These are phyloP conservation scores for Lithosia quadra DNA, from an alignment of 2,888 invertebrate genomes.

Conservation along the genomic window DNA sequence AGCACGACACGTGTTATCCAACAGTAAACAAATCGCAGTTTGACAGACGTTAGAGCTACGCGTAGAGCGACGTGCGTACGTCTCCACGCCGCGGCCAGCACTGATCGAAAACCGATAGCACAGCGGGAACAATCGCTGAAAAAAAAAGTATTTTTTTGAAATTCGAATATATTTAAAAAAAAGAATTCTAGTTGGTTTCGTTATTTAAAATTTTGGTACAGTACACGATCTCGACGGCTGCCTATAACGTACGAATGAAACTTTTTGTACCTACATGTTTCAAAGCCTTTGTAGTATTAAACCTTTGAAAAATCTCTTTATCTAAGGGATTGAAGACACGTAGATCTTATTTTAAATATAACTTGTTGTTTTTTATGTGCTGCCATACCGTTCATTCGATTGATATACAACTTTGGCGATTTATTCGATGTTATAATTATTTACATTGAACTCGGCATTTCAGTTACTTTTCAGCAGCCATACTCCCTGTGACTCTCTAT, in stretches of 20 bases:
- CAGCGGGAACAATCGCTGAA: slow-evolving; percentile 56
- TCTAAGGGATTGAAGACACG: background rate
- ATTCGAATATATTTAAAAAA: slow-evolving; percentile 52
- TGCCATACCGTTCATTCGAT: background rate
- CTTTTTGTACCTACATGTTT: slow-evolving; percentile 12
- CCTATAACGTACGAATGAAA: slow-evolving; percentile 3
- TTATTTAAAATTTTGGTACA: slow-evolving; percentile 12
- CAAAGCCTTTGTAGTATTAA: slow-evolving; percentile 20
- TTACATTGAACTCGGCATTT: too few species aligned
- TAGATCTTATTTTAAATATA: background rate
- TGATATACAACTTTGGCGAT: background rate
- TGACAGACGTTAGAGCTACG: slow-evolving; percentile 52
- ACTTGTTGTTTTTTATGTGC: background rate
- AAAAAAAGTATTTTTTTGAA: slow-evolving; percentile 35
- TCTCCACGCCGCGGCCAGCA: slow-evolving; percentile 66
- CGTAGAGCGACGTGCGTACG: slow-evolving; percentile 68
- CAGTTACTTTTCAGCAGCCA: too few species aligned
- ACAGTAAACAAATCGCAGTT: slow-evolving; percentile 65
- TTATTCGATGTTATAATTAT: too few species aligned
- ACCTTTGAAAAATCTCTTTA: background rate
- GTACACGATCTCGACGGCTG: slow-evolving; percentile 10
- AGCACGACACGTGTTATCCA: slow-evolving; percentile 63
- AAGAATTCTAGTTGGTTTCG: slow-evolving; percentile 28
- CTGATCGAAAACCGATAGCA: slow-evolving; percentile 77
- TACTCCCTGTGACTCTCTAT: too few species aligned